Evolutionary conservation across 1,140 invertebrate species (phyloP).

Genomic region (Hyphantria cunea): DNA sequence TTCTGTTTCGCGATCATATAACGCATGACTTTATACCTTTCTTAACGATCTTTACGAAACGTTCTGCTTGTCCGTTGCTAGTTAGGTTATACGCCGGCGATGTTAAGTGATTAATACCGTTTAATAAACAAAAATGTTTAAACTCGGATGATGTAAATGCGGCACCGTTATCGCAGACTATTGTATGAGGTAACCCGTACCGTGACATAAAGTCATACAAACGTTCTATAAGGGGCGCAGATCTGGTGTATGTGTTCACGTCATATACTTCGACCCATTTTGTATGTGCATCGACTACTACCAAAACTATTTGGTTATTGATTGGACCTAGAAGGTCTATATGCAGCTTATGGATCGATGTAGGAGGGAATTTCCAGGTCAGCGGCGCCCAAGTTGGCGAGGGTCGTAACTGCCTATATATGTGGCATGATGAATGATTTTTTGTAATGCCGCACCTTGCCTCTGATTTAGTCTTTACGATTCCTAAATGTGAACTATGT

Average conservation of each 20-base stretch:
- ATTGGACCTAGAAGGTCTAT: conserved; percentile 39
- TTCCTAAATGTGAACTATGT: conserved; percentile 60
- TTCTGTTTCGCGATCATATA: too few relatives aligned
- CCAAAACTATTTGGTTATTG: conserved; percentile 30
- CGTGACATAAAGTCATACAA: conserved; percentile 37
- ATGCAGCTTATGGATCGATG: conserved; percentile 35
- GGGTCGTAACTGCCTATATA: conserved; percentile 30
- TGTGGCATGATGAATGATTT: conserved; percentile 34
- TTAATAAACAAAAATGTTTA: conserved; percentile 28
- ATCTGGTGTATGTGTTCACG: conserved; percentile 23
- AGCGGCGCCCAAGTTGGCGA: conserved; percentile 31
- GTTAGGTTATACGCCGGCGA: conserved; percentile 36
- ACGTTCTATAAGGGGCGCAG: conserved; percentile 14
- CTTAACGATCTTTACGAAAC: conserved; percentile 29
- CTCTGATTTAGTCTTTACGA: conserved; percentile 44
- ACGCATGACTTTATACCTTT: neutral
- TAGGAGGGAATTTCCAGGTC: conserved; percentile 28
- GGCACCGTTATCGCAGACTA: conserved; percentile 37
- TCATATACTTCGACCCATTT: conserved; percentile 41
- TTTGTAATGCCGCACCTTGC: conserved; percentile 36
- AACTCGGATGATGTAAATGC: conserved; percentile 32
- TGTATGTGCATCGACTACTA: conserved; percentile 38
- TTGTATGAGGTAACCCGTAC: conserved; percentile 31
- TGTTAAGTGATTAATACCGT: conserved; percentile 32
- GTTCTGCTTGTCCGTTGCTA: conserved; percentile 35